phyloP scores from a whole-genome alignment of 1,140 invertebrate genomes.

The Araneus ventricosus region DNA sequence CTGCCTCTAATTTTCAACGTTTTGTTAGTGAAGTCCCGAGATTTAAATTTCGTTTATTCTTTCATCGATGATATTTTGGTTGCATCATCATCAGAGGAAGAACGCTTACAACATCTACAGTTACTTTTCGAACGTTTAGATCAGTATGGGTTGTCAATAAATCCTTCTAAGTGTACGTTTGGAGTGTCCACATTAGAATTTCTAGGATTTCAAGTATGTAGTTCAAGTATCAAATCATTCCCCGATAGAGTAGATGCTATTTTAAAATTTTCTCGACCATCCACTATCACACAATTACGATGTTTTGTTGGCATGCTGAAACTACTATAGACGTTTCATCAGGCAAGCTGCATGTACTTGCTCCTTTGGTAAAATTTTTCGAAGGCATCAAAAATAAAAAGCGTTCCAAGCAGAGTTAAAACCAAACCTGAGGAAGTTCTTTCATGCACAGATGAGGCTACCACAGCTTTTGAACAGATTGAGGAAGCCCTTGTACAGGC shows the following conservation, averaged over 20 bases:
- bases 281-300: conserved; percentile 78
- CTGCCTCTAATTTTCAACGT: conserved; percentile 38
- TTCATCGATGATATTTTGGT: conserved; percentile 78
- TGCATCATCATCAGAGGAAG: conserved; percentile 77
- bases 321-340: conserved; percentile 78
- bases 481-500: conserved; percentile 75
- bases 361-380: background rate
- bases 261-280: conserved; percentile 77
- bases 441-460: conserved; percentile 72
- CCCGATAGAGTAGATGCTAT: background rate
- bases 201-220: conserved; percentile 40
- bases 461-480: conserved; percentile 79
- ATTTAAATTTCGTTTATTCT: background rate
- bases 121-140: conserved; percentile 79
- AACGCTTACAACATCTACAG: conserved; percentile 79
- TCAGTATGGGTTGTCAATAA: conserved; percentile 78
- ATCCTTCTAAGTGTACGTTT: conserved; percentile 75
- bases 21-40: conserved; percentile 58
- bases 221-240: conserved; percentile 40
- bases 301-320: conserved; percentile 79
- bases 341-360: background rate
- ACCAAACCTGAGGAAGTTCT: background rate
- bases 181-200: conserved; percentile 5
- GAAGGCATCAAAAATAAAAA: background rate
- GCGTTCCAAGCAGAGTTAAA: too few species aligned